Percentiles rank a stretch among this genome's conserved stretches.
Evolutionary conservation across 2,797 vertebrate species (phyloP).

Genomic region (Gallinago nigripennis): DNA sequence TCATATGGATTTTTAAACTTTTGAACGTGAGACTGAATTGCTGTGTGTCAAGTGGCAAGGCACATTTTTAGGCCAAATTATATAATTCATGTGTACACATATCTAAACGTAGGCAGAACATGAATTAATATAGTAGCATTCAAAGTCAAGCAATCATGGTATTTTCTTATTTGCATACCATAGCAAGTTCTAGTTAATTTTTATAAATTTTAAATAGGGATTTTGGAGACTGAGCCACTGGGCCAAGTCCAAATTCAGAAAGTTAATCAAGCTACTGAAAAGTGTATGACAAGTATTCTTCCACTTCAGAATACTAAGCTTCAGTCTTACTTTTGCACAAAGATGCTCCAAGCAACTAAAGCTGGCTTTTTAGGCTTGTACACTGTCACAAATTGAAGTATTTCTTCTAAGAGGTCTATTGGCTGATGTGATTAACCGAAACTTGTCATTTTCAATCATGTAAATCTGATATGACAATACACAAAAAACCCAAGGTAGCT

Average conservation of each 20-base stretch:
- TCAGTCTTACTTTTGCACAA: not conserved
- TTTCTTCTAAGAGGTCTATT: not conserved
- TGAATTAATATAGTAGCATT: not conserved
- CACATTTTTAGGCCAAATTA: constrained; percentile 4
- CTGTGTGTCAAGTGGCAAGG: not conserved
- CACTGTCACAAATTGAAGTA: not conserved
- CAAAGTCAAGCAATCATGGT: not conserved
- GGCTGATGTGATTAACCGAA: not conserved
- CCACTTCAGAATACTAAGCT: not conserved
- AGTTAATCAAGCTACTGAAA: not conserved
- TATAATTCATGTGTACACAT: not conserved
- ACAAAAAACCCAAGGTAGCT: constrained; percentile 26
- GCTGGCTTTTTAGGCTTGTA: not conserved
- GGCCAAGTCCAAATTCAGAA: not conserved
- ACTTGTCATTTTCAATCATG: not conserved
- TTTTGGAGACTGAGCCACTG: not conserved
- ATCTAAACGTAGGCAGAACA: not conserved
- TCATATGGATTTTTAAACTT: not conserved
- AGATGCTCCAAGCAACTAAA: not conserved
- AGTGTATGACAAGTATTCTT: not conserved
- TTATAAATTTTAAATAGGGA: not conserved
- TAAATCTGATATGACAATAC: constrained; percentile 26
- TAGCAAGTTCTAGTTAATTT: not conserved
- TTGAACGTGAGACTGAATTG: not conserved
- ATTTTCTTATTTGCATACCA: not conserved